Percentiles rank a stretch among this genome's conserved stretches.
These are phyloP conservation scores for Adelges cooleyi DNA, from an alignment of 1,140 invertebrate species.

Conservation along the genomic window DNA sequence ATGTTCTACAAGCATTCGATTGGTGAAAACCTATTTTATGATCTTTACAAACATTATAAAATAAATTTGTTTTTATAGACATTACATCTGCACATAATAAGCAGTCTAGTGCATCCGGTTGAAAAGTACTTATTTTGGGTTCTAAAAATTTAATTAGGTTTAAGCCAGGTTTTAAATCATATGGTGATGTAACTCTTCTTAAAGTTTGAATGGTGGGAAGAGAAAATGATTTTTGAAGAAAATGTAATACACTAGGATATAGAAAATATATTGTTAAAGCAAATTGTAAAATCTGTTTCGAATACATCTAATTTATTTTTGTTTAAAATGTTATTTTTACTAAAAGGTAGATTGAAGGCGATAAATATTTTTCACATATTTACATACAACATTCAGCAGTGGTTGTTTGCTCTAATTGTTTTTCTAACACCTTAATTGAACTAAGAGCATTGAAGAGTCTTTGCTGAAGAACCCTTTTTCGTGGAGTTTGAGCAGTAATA, in stretches of 20 bases:
- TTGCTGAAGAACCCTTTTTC: neutral
- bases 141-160: slow-evolving; percentile 2
- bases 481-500: neutral
- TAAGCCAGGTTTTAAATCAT: slow-evolving; percentile 10
- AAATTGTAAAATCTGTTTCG: neutral
- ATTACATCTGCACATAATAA: neutral
- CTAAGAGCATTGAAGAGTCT: neutral
- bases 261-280: neutral
- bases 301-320: neutral
- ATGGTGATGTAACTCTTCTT: neutral
- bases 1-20: neutral
- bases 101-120: neutral
- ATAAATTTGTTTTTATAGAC: neutral
- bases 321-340: neutral
- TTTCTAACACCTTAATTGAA: neutral
- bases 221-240: neutral
- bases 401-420: neutral
- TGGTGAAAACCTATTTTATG: neutral
- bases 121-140: neutral
- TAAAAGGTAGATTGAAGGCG: neutral
- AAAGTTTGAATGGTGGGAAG: neutral
- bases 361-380: slow-evolving; percentile 10
- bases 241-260: neutral
- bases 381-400: neutral
- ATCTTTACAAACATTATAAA: neutral